Evolutionary conservation across 2,113 vertebrate genomes (phyloP), one percentile per base, ranked within the genome.

Genomic region (Brienomyrus longianalis): DNA sequence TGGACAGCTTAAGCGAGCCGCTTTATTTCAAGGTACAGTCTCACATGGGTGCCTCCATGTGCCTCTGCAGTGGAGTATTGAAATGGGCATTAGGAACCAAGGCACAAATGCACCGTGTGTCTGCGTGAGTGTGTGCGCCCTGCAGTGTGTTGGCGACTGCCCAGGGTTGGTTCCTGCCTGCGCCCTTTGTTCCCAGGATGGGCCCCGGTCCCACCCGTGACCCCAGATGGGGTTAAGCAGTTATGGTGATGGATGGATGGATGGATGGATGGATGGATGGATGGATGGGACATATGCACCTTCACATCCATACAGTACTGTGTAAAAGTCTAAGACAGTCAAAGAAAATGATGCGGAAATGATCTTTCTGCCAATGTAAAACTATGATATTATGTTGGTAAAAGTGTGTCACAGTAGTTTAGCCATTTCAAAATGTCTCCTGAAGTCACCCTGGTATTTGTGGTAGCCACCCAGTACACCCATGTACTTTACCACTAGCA

Each of bases 11-110:
- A 87, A 96, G 93, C 91, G 98, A 99, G 31, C 97, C 97, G 0
- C 91, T 99, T 2, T 98, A 99, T 88, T 95, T 99, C 92, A 99
- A 99, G 97, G 98, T 99, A 94, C 6, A 5, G 39, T 23, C 19
- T 13, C 1, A n/a, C 45, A 23, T 21, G 27, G 35, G 43, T 13
- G 15, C 45, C 83, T n/a, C 48, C 21, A 0, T 47, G 6, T 15
- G 43, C 4, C 31, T 39, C 15, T 77, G 66, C 31, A 31, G 31
- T 31, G 31, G 31, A 8, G 21, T n/a, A 7, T 5, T 62, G 56
- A n/a, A n/a, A n/a, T 7, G 3, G 56, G 23, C 56, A n/a, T 62
- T 23, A n/a, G 56, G 56, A 8, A 8, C 7, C 56, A 62, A 1
- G 56, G 56, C 56, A 59, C 21, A 51, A 15, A 51, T 51, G 50